Evolutionary conservation across 64 coral and sea anemone genomes (phyloP), one percentile per base, ranked within the genome.

Genomic region (Porites lutea): DNA sequence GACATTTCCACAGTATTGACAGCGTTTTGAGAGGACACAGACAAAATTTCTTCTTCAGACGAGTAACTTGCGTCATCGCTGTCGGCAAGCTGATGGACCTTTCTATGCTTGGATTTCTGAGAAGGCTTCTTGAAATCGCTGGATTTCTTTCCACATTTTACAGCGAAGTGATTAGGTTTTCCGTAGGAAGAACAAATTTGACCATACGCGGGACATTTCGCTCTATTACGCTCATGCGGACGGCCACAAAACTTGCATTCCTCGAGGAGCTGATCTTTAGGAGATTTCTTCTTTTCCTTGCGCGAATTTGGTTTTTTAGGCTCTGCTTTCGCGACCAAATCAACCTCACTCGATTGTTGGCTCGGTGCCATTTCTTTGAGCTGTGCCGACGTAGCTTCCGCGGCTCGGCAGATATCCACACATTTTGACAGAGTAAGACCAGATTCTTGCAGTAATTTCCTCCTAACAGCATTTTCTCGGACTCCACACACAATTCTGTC

Each of bases 401-500:
- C 71, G 16, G 87, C 87, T 75, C 54, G 27, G 48, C 87, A 88
- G 37, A 49, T 70, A 44, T 88, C 22, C 8, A 88, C 12, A 48
- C 87, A 88, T 76, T 76, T 76, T 11, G 75, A 48, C 46, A 64
- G 48, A 22, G 88, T 79, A 16, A 90, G 49, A 8, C 71, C 52
- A 3, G 77, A 20, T 59, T 64, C 63, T 27, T 66, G 88, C 4
- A 90, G 61, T 11, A 80, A 18, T 48, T 80, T 79, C 65, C 78
- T 89, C 59, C 15, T 70, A 21, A 63, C 14, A 59, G 12, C 16
- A 43, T 20, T 7, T 13, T 90, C 61, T 3, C 37, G 19, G 47
- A 90, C 81, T 13, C 75, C 59, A 68, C 88, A 90, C 3, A 90
- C 76, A 43, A 81, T 48, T 3, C 59, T 16, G 62, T 90, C 88